phyloP scores from a whole-genome alignment of 2,888 invertebrate species.

The Biston betularia region DNA sequence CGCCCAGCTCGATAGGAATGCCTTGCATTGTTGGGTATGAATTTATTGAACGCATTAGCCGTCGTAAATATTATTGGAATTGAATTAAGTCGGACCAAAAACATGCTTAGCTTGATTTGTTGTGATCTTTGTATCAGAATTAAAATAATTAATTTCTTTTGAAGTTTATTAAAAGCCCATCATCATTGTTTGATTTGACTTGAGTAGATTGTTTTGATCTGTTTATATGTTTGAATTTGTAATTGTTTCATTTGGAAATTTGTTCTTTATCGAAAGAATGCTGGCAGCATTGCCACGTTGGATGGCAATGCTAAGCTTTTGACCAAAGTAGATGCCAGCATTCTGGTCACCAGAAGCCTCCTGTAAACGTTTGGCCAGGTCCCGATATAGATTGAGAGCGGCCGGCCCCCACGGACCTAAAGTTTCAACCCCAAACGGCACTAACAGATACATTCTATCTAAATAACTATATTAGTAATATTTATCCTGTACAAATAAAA shows the following conservation, averaged over 20 bases:
- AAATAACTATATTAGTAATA: no score
- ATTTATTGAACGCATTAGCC: conserved; percentile 67
- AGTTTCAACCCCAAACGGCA: no score
- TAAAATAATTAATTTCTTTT: conserved; percentile 35
- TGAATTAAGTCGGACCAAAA: conserved; percentile 37
- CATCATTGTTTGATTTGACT: conserved; percentile 13
- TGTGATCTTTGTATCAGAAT: conserved; percentile 16
- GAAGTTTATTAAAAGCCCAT: conserved; percentile 21
- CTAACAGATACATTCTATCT: no score
- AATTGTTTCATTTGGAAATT: not conserved
- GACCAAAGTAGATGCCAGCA: no score
- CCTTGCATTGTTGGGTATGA: conserved; percentile 65
- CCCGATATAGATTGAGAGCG: no score
- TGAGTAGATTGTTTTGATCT: not conserved
- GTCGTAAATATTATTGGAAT: conserved; percentile 60
- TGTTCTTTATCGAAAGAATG: not conserved
- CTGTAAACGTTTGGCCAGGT: no score
- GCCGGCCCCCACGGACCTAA: no score
- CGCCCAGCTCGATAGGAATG: conserved; percentile 55
- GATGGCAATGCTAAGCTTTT: no score
- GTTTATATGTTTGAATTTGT: not conserved
- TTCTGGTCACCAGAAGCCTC: no score
- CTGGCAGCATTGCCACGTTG: no score
- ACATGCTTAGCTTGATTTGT: conserved; percentile 26
- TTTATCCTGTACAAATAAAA: not conserved